A percentile compares a stretch with the other conserved stretches of the same genome.
Conservation (phyloP, 2,113 vertebrate genomes). For the Amazona guildingii region DNA sequence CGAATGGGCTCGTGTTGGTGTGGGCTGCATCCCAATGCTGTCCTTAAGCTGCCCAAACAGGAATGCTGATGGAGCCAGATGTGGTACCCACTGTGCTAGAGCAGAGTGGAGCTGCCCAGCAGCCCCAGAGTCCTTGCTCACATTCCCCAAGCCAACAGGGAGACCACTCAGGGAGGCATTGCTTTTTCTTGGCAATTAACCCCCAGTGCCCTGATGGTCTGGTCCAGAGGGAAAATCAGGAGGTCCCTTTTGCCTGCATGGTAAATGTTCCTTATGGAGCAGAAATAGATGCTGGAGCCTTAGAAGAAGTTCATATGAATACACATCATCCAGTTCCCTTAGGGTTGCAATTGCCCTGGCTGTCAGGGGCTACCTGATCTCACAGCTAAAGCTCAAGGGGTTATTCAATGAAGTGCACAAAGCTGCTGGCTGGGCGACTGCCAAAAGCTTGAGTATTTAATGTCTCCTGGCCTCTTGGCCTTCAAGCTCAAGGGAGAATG, state of each 20-base stretch:
- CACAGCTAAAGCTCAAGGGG: background rate
- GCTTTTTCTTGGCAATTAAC: background rate
- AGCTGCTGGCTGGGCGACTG: background rate
- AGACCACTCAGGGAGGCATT: background rate
- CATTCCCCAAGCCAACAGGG: background rate
- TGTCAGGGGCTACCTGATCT: background rate
- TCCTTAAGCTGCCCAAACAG: background rate
- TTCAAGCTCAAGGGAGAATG: background rate
- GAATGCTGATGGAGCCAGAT: background rate
- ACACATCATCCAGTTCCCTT: background rate
- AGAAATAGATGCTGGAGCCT: background rate
- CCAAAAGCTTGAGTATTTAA: background rate
- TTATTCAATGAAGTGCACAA: background rate
- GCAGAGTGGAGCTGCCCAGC: background rate
- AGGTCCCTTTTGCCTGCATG: background rate
- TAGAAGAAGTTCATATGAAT: background rate
- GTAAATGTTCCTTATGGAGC: background rate
- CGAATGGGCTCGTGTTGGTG: background rate
- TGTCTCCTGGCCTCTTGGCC: background rate
- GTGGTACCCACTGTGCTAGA: background rate
- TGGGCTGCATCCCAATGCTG: background rate
- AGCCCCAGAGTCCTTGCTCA: background rate
- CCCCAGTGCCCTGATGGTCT: background rate
- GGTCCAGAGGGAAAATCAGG: background rate
- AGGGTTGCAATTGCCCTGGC: background rate